phyloP scores from a whole-genome alignment of 2,797 vertebrate genomes.

The Squalus acanthias region DNA sequence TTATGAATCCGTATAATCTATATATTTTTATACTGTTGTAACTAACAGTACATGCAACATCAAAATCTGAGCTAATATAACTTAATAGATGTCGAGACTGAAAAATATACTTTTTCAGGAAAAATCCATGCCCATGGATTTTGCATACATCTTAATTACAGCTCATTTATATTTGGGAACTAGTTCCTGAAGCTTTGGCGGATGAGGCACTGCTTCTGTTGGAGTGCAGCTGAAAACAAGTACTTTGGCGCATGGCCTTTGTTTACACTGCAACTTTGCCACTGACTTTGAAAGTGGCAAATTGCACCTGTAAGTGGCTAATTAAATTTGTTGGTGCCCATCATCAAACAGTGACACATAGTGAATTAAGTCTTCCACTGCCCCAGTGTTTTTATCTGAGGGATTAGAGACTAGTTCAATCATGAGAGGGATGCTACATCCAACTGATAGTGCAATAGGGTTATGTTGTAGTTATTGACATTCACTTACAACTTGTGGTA shows the following conservation, averaged over 20 bases:
- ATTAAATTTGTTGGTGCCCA: not conserved
- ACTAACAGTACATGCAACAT: not conserved
- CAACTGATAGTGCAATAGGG: not conserved
- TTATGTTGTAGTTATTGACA: not conserved
- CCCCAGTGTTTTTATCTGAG: not conserved
- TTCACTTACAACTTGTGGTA: not conserved
- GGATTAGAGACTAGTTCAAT: not conserved
- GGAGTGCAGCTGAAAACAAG: not conserved
- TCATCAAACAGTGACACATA: not conserved
- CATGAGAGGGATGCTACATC: not conserved
- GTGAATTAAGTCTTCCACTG: not conserved
- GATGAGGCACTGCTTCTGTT: not conserved
- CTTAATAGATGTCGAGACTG: not conserved
- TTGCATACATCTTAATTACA: not conserved
- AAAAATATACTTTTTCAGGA: not conserved
- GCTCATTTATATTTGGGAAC: not conserved
- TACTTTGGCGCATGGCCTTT: not conserved
- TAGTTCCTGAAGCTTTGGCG: not conserved
- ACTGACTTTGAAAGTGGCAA: not conserved
- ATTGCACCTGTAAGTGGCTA: not conserved
- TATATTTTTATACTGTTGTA: not conserved
- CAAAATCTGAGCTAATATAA: not conserved
- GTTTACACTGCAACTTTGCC: not conserved
- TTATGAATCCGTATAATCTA: not conserved
- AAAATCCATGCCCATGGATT: not conserved